Conservation (phyloP, 2,113 vertebrate genomes). For the Carollia perspicillata region DNA sequence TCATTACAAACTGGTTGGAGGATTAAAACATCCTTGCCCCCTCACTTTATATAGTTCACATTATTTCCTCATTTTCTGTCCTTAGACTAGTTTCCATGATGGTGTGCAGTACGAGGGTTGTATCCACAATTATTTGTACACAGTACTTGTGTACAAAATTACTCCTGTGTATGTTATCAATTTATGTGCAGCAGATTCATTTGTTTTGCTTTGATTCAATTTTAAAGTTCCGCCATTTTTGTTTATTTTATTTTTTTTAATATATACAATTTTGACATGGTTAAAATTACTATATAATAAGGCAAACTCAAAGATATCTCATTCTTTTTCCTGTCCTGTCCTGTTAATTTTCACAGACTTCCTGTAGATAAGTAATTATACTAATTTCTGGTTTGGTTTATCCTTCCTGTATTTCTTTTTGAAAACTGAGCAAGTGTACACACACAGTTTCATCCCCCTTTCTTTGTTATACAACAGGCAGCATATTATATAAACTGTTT, state of each 20-base stretch:
- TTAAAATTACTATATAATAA: neutral
- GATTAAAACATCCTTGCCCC: neutral
- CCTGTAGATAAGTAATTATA: neutral
- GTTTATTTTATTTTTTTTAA: neutral
- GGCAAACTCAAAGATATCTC: neutral
- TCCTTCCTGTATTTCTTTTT: neutral
- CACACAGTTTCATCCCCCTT: neutral
- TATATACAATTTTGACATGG: neutral
- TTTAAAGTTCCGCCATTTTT: neutral
- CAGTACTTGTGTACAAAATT: neutral
- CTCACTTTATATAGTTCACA: neutral
- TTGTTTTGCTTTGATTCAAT: neutral
- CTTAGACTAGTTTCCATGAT: neutral
- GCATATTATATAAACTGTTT: neutral
- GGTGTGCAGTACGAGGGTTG: neutral
- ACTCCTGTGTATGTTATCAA: neutral
- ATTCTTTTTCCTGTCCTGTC: neutral
- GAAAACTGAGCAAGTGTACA: neutral
- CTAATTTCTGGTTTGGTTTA: neutral
- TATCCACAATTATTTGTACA: neutral
- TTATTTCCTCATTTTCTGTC: neutral
- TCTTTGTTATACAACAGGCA: neutral
- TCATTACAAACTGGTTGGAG: neutral
- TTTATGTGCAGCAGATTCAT: neutral
- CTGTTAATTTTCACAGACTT: neutral